These are phyloP conservation scores for Lamprotornis superbus DNA, from an alignment of 2,113 vertebrate genomes.

Conservation along the genomic window DNA sequence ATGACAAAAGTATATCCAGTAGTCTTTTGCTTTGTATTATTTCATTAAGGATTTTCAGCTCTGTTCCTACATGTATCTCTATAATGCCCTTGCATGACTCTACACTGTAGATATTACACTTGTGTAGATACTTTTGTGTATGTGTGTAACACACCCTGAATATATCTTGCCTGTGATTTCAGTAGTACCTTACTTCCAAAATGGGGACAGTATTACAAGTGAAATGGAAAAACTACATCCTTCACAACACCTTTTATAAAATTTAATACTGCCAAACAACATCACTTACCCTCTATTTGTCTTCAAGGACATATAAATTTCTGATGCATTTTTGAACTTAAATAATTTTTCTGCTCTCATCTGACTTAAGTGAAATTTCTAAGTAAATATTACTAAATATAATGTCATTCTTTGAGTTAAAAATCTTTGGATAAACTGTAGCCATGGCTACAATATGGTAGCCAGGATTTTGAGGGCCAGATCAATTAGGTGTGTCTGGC, in stretches of 20 bases:
- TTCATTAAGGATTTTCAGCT: not conserved
- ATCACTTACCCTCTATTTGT: not conserved
- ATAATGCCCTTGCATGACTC: not conserved
- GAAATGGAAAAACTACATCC: not conserved
- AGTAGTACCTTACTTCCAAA: not conserved
- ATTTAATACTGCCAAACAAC: not conserved
- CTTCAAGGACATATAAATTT: not conserved
- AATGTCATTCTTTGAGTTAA: not conserved
- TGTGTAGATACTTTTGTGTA: not conserved
- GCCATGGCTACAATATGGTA: not conserved
- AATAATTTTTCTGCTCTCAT: not conserved
- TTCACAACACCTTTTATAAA: not conserved
- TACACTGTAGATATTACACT: not conserved
- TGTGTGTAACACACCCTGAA: rapidly evolving
- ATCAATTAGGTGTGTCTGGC: not conserved
- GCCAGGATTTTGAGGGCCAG: not conserved
- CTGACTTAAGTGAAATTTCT: not conserved
- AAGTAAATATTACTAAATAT: not conserved
- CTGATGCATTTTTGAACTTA: not conserved
- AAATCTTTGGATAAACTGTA: not conserved
- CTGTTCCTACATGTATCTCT: not conserved
- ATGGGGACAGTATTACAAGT: not conserved
- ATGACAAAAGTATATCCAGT: not conserved
- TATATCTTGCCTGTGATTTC: not conserved
- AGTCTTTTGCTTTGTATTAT: not conserved